Conservation (phyloP, 2,113 vertebrate species). For the Actenoides lindsayi region DNA sequence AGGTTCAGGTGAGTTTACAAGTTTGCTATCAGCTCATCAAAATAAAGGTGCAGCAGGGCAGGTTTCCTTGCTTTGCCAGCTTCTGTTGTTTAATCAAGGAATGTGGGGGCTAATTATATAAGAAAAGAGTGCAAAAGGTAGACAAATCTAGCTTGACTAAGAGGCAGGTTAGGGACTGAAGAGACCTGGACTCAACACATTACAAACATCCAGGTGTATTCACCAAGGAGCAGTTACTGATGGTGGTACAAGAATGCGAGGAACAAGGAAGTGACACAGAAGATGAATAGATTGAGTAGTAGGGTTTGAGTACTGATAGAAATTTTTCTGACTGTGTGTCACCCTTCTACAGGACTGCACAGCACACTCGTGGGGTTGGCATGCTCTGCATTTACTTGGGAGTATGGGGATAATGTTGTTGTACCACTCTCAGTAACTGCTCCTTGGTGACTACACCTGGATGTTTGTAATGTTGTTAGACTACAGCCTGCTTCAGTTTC, state of each 20-base stretch:
- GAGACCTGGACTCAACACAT: fast-evolving
- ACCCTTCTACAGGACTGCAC: neutral
- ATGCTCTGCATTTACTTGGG: neutral
- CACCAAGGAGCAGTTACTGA: neutral
- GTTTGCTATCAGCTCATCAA: neutral
- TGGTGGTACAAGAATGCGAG: neutral
- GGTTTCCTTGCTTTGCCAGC: neutral
- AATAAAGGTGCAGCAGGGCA: neutral
- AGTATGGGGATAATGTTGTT: neutral
- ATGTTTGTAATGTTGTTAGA: neutral
- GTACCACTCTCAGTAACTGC: neutral
- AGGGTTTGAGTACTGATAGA: neutral
- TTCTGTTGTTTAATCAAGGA: neutral
- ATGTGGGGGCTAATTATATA: neutral
- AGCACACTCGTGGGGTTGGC: fast-evolving
- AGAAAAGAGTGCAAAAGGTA: neutral
- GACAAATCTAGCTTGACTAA: neutral
- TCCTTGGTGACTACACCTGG: neutral
- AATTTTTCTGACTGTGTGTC: neutral
- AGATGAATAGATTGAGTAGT: neutral
- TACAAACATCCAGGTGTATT: neutral
- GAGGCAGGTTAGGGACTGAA: neutral
- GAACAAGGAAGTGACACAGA: neutral
- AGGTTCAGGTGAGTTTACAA: neutral
- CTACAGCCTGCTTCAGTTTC: neutral